A percentile compares a stretch with the other conserved stretches of the same genome.
Conservation (phyloP, 2,797 vertebrate genomes). For the Macroramphosus scolopax region DNA sequence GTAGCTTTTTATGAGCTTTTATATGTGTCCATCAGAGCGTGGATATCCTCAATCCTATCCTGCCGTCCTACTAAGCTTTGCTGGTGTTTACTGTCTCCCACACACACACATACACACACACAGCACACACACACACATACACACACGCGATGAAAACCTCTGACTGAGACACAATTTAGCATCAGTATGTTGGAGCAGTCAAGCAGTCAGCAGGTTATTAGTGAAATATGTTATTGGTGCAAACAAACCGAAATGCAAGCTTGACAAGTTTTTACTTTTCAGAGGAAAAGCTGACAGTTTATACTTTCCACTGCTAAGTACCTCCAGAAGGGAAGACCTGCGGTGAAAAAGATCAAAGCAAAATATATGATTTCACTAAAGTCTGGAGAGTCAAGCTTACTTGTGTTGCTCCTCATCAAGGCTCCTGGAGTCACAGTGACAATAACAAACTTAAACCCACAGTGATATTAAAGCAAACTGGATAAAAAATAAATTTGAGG, state of each 20-base stretch:
- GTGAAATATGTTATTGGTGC: slow-evolving; percentile 42
- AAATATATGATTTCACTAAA: too few relatives aligned
- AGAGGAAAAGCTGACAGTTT: slow-evolving; percentile 52
- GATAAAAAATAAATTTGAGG: slow-evolving; percentile 33
- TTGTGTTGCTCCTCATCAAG: too few relatives aligned
- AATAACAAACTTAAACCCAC: slow-evolving; percentile 6
- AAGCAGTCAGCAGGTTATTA: slow-evolving; percentile 56
- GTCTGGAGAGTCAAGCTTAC: too few relatives aligned
- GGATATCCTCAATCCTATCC: slow-evolving; percentile 36
- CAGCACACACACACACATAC: slow-evolving; percentile 11
- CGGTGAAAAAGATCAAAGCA: too few relatives aligned
- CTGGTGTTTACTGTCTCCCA: slow-evolving; percentile 13
- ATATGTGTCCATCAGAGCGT: slow-evolving; percentile 60
- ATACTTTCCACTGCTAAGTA: slow-evolving; percentile 54
- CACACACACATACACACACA: slow-evolving; percentile 7
- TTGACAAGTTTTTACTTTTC: slow-evolving; percentile 45
- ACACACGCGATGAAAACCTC: slow-evolving; percentile 17
- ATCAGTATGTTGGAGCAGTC: slow-evolving; percentile 20
- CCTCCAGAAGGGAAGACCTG: slow-evolving; percentile 45
- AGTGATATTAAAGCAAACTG: slow-evolving; percentile 23
- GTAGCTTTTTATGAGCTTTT: slow-evolving; percentile 48
- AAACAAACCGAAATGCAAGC: slow-evolving; percentile 45
- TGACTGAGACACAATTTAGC: slow-evolving; percentile 37
- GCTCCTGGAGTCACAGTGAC: too few relatives aligned
- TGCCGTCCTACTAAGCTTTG: slow-evolving; percentile 29